Evolutionary conservation across 2,888 invertebrate genomes (phyloP).

Genomic region (Stratiomys singularior): DNA sequence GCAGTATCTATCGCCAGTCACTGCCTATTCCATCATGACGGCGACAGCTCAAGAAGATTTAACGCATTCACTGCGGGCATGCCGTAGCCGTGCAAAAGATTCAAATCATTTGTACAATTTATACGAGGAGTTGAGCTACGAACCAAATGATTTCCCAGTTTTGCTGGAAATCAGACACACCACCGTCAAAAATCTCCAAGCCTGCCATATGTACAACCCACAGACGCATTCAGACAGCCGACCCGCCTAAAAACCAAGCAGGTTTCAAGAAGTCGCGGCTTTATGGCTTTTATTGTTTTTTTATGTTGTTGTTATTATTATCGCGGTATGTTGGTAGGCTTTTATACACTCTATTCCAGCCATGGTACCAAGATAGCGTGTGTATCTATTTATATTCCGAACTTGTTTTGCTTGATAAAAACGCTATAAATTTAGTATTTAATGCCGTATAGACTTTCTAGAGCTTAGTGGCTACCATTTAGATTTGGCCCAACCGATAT

Average conservation of each 20-base stretch:
- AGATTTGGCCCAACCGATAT: slow-evolving; percentile 13
- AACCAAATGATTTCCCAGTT: background rate
- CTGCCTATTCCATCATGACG: background rate
- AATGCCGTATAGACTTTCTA: slow-evolving; percentile 17
- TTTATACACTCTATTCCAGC: background rate
- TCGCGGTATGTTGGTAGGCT: background rate
- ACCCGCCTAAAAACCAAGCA: background rate
- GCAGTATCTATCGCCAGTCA: background rate
- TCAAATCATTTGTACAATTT: slow-evolving; percentile 1
- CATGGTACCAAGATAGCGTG: background rate
- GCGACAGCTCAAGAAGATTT: background rate
- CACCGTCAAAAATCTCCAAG: background rate
- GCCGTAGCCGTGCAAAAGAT: background rate
- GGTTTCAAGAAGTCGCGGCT: background rate
- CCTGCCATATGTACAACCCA: background rate
- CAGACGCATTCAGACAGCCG: background rate
- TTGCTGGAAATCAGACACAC: background rate
- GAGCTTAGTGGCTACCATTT: slow-evolving; percentile 31
- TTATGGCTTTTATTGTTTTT: background rate
- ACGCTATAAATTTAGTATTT: slow-evolving; percentile 38
- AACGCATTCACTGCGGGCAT: slow-evolving; percentile 6
- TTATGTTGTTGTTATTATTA: background rate
- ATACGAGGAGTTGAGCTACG: background rate
- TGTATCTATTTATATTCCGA: slow-evolving; percentile 30
- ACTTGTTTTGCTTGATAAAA: slow-evolving; percentile 37